Evolutionary conservation across 2,113 vertebrate genomes (phyloP).

Genomic region (Coturnix japonica): DNA sequence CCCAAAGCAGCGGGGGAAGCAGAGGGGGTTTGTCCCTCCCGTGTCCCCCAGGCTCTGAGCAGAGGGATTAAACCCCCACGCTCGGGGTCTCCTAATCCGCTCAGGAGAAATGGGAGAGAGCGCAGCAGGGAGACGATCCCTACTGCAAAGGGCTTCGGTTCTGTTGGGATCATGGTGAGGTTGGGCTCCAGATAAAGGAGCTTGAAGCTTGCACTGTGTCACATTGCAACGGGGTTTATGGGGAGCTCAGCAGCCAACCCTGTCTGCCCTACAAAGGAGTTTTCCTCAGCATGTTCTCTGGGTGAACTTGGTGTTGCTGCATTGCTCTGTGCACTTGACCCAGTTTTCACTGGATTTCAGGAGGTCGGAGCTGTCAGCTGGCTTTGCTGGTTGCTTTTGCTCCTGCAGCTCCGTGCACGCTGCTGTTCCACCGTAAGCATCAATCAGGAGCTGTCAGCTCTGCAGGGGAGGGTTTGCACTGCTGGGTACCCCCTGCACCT

Average conservation of each 20-base stretch:
- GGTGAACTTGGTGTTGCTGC: neutral
- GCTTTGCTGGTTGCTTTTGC: neutral
- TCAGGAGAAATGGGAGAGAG: neutral
- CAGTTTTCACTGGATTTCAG: neutral
- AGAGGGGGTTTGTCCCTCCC: neutral
- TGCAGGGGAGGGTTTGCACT: neutral
- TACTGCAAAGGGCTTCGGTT: neutral
- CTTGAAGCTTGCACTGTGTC: neutral
- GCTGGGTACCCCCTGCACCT: neutral
- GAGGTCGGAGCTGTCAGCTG: neutral
- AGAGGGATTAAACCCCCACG: neutral
- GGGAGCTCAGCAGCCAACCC: neutral
- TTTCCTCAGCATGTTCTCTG: rapidly evolving
- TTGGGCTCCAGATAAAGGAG: neutral
- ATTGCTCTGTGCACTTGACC: neutral
- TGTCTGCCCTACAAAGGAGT: too few relatives aligned
- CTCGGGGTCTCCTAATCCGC: neutral
- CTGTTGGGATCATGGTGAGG: neutral
- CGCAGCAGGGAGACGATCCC: neutral
- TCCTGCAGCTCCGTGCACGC: neutral
- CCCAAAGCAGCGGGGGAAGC: too few relatives aligned
- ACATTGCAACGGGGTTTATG: neutral
- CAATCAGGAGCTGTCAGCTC: neutral
- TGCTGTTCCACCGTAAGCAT: neutral
- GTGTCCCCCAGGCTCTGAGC: neutral